Conservation (phyloP, 2,888 invertebrate species). For the Trachelus tabidus region DNA sequence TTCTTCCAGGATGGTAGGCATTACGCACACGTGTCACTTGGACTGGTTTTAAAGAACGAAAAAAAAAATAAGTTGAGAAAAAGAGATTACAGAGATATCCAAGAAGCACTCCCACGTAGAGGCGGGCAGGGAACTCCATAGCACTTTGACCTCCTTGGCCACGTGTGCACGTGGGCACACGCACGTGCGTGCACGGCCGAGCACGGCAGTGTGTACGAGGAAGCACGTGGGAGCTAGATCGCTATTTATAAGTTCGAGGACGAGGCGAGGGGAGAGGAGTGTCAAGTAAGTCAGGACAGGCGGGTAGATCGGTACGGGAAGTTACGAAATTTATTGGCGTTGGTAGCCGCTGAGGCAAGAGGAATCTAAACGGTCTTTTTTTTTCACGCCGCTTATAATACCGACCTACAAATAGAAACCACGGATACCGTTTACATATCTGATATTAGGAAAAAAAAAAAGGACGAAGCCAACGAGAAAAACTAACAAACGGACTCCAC, state of each 20-base stretch:
- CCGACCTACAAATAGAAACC: neutral
- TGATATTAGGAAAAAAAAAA: no score
- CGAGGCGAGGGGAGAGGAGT: neutral
- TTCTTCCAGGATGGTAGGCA: no score
- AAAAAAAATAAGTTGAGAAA: neutral
- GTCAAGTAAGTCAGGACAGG: neutral
- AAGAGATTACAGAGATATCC: no score
- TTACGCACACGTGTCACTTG: no score
- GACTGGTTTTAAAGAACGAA: neutral
- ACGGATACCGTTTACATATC: no score
- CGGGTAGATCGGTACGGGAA: neutral
- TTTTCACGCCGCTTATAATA: neutral
- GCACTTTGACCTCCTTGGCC: conserved; percentile 4
- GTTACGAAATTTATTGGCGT: conserved; percentile 8
- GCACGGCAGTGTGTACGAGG: neutral
- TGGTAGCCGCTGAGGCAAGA: conserved; percentile 1
- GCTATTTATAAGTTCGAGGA: conserved; percentile 19
- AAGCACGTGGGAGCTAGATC: conserved; percentile 7
- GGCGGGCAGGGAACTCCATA: no score
- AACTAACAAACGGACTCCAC: no score
- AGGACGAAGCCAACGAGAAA: no score
- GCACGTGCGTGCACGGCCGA: neutral
- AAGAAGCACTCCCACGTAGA: no score
- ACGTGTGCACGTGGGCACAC: neutral
- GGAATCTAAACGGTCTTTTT: neutral